Conservation (phyloP, 1,140 invertebrate species). For the Caligus rogercresseyi region DNA sequence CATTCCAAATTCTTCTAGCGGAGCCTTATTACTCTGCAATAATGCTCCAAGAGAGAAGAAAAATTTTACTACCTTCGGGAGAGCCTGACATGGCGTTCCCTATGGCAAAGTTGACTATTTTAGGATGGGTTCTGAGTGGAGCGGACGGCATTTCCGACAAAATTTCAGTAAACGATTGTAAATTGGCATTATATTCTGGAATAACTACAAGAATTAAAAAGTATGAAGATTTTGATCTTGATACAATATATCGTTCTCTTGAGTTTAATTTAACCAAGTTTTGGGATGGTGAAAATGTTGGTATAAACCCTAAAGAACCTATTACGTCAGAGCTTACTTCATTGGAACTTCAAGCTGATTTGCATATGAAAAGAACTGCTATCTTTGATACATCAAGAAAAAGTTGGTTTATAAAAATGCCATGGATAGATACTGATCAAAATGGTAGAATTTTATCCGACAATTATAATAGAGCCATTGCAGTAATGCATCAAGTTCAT, state of each 20-base stretch:
- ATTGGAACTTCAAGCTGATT: too few relatives aligned
- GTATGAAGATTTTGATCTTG: background rate
- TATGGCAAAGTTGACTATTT: background rate
- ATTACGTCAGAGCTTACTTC: background rate
- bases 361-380: too few relatives aligned
- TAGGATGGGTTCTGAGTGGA: background rate
- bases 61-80: background rate
- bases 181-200: background rate
- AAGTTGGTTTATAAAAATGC: slow-evolving; percentile 1
- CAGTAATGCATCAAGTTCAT: slow-evolving; percentile 1
- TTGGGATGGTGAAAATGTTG: slow-evolving; percentile 1
- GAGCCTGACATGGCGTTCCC: background rate
- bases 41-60: background rate
- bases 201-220: background rate
- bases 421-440: background rate
- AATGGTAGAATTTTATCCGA: background rate
- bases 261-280: background rate
- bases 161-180: background rate
- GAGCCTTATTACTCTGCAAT: slow-evolving; percentile 5
- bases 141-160: background rate
- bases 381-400: background rate
- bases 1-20: background rate
- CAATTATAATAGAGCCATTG: background rate
- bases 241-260: background rate
- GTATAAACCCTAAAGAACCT: background rate